Evolutionary conservation across 2,797 vertebrate species (phyloP).

Genomic region (Mus caroli): DNA sequence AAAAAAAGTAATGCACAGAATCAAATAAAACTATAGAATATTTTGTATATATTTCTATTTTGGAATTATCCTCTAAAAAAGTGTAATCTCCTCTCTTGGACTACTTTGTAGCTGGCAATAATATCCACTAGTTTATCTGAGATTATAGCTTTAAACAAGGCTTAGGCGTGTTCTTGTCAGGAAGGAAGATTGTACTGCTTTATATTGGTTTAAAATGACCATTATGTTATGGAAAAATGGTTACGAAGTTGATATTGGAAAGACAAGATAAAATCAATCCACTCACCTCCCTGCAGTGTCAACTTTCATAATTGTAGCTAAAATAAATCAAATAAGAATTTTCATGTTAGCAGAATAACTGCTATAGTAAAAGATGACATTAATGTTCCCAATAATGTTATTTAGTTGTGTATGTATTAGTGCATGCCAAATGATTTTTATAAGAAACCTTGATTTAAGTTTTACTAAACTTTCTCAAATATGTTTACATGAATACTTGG

Average conservation of each 20-base stretch:
- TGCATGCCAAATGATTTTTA: background rate
- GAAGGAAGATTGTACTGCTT: background rate
- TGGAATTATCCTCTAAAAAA: background rate
- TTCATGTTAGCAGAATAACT: background rate
- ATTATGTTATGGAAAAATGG: background rate
- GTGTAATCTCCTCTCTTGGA: background rate
- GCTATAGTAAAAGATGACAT: background rate
- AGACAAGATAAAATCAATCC: background rate
- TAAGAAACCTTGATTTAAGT: background rate
- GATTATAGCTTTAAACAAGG: background rate
- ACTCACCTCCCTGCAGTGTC: background rate
- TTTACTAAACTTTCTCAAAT: background rate
- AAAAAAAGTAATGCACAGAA: background rate
- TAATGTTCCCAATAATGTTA: background rate
- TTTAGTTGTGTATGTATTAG: background rate
- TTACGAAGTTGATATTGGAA: background rate
- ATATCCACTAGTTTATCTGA: background rate
- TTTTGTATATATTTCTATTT: background rate
- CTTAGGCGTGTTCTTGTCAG: background rate
- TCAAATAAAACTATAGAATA: background rate
- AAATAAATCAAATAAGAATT: background rate
- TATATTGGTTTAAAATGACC: background rate
- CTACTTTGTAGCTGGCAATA: background rate
- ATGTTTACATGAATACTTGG: background rate
- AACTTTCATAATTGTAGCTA: background rate